Evolutionary conservation across 1,140 invertebrate genomes (phyloP), one percentile per base, ranked within the genome.

Genomic region (Drosophila biarmipes): DNA sequence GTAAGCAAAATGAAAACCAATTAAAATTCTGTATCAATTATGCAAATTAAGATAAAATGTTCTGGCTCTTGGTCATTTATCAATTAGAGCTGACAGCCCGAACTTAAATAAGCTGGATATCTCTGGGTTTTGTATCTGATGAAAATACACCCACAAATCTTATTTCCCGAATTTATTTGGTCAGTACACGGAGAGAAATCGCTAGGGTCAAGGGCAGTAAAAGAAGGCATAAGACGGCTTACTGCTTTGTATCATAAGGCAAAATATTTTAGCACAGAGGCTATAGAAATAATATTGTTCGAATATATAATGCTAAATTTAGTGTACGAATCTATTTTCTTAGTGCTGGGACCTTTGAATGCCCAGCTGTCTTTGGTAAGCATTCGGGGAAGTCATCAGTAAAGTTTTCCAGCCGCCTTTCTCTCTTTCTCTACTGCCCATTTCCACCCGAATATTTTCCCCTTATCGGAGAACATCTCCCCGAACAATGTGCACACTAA

Each of bases 401-500:
- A 37, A 54, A 54, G 29, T 54, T 69, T 69, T 38, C 46, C 24
- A 2, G 6, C 21, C 27, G 42, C 46, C 21, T 38, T 15, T 45
- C 40, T 8, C 19, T 17, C 54, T 6, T 42, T 19, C 11, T 48
- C 40, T 35, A n/a, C 21, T 14, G 17, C 15, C 59, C 57, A 40
- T 40, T 58, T 58, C 27, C 52, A 14, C 15, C 14, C 40, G 5
- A 43, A 63, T 19, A 19, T 24, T 61, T 66, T 31, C 35, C 17
- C 29, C 53, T 61, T 59, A 72, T 53, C 46, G 42, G 15, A 15
- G 34, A 40, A 43, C 40, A 43, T 53, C 57, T 61, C 49, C 52
- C 37, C 6, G 37, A 79, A 55, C 80, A 75, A 77, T 59, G 61
- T 48, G 49, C 61, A 45, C 57, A 38, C 75, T 89, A 89, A 87